These are phyloP conservation scores for Paguma larvata DNA, from an alignment of 2,797 vertebrate species.

Conservation along the genomic window DNA sequence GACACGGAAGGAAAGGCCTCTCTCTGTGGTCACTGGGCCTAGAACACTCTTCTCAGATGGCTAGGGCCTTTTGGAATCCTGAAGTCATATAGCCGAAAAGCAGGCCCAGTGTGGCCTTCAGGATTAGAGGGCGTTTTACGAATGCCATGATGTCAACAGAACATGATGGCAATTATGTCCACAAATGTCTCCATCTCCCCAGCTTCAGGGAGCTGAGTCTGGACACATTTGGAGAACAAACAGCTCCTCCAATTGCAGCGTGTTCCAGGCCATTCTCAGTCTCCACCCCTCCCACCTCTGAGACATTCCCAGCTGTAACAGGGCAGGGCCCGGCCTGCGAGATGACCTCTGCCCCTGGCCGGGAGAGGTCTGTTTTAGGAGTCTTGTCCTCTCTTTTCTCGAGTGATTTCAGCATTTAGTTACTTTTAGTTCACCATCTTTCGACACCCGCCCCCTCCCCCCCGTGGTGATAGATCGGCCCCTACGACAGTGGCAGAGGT, in stretches of 20 bases:
- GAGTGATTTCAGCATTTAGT: background rate
- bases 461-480: background rate
- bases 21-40: background rate
- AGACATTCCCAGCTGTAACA: background rate
- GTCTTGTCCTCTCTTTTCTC: background rate
- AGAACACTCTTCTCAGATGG: background rate
- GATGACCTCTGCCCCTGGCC: background rate
- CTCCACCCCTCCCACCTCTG: background rate
- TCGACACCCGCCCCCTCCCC: background rate
- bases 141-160: background rate
- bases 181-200: background rate
- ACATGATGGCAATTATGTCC: background rate
- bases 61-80: background rate
- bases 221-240: background rate
- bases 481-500: background rate
- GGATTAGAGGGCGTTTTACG: background rate
- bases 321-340: background rate
- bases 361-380: background rate
- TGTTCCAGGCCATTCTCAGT: background rate
- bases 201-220: background rate
- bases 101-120: background rate
- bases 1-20: background rate
- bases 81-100: background rate
- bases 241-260: background rate
- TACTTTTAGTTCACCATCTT: constrained; percentile 25